Conservation (phyloP, 2,888 invertebrate genomes). For the Tridacna crocea region DNA sequence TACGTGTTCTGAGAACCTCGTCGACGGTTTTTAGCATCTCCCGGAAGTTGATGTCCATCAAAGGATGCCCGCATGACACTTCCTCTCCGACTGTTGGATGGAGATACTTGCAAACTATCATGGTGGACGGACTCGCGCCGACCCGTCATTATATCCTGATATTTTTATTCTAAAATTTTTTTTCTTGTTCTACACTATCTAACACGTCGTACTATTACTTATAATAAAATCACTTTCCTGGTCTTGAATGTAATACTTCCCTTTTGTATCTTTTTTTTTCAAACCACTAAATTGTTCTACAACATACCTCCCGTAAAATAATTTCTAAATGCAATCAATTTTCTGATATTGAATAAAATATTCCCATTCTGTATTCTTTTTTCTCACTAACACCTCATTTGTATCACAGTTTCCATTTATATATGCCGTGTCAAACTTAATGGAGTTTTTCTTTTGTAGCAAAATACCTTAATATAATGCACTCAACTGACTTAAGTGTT, state of each 20-base stretch:
- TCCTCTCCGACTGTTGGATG: slow-evolving; percentile 49
- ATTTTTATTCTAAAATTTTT: not conserved
- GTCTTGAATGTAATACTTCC: not conserved
- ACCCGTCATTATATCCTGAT: slow-evolving; percentile 9
- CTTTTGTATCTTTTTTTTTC: no score
- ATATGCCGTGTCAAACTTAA: no score
- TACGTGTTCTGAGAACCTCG: slow-evolving; percentile 48
- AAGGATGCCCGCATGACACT: slow-evolving; percentile 48
- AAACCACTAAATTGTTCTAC: no score
- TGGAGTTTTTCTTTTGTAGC: no score
- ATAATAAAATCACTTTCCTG: not conserved
- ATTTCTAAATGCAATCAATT: not conserved
- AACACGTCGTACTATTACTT: no score
- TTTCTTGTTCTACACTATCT: no score
- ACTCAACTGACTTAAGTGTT: no score
- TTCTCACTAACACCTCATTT: no score
- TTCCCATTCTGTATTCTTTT: no score
- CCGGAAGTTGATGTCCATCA: slow-evolving; percentile 42
- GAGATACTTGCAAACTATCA: slow-evolving; percentile 38
- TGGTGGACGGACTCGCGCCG: slow-evolving; percentile 44
- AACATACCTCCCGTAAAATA: no score
- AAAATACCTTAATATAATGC: no score
- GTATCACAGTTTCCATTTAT: no score
- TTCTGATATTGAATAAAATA: not conserved
- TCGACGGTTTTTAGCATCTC: slow-evolving; percentile 34